These are phyloP conservation scores for Buteo buteo DNA, from an alignment of 2,113 vertebrate species.

Conservation along the genomic window DNA sequence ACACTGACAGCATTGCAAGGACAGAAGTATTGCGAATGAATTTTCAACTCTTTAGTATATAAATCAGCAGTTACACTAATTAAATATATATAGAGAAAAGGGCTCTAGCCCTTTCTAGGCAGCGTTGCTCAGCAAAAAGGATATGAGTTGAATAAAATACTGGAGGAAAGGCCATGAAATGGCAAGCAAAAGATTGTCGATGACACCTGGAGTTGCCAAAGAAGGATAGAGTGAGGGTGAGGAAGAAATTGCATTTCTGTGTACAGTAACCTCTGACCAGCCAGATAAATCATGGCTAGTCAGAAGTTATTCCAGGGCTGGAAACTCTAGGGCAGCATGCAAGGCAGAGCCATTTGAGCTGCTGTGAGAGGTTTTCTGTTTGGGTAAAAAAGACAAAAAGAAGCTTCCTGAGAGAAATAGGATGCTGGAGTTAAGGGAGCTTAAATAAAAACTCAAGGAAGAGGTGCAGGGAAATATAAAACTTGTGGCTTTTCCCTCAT, in stretches of 20 bases:
- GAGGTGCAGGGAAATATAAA: neutral
- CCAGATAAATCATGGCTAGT: slow-evolving; percentile 55
- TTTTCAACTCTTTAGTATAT: neutral
- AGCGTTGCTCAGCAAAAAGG: neutral
- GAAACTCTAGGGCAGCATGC: neutral
- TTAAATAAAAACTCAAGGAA: neutral
- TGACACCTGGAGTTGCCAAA: slow-evolving; percentile 56
- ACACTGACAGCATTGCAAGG: neutral
- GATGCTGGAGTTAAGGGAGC: neutral
- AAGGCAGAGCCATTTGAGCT: neutral
- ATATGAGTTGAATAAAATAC: neutral
- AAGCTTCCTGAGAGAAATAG: neutral
- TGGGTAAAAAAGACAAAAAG: neutral
- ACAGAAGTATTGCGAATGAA: neutral
- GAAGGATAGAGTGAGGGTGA: slow-evolving; percentile 31
- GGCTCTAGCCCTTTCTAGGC: neutral
- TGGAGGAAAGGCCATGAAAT: slow-evolving; percentile 1
- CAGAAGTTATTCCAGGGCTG: slow-evolving; percentile 6
- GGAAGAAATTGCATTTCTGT: slow-evolving; percentile 69
- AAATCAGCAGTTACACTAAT: slow-evolving; percentile 4
- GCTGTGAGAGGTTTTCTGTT: neutral
- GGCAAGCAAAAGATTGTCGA: slow-evolving; percentile 10
- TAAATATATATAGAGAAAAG: neutral
- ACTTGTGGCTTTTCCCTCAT: neutral
- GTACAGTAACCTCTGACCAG: slow-evolving; percentile 57